A percentile compares a stretch with the other conserved stretches of the same genome.
These are phyloP conservation scores for Hylia prasina DNA, from an alignment of 2,113 vertebrate genomes.

Conservation along the genomic window DNA sequence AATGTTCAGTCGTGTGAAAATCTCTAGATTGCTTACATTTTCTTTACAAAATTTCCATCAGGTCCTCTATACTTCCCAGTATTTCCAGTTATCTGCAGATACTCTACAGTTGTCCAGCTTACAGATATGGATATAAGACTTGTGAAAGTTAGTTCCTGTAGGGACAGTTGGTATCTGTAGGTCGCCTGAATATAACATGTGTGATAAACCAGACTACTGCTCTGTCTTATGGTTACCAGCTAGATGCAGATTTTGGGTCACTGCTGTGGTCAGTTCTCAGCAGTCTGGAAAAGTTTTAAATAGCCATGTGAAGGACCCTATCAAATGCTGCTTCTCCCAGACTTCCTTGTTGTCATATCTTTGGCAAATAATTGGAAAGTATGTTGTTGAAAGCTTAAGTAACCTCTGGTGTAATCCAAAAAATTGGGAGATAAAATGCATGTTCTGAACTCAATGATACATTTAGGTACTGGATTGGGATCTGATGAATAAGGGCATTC, in stretches of 20 bases:
- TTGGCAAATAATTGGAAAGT: not conserved
- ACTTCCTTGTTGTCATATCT: not conserved
- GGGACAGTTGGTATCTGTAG: not conserved
- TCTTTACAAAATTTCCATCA: not conserved
- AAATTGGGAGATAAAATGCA: not conserved
- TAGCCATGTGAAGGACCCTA: not conserved
- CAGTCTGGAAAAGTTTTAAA: not conserved
- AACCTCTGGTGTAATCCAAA: not conserved
- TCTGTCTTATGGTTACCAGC: not conserved
- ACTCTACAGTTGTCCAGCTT: not conserved
- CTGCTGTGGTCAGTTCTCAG: not conserved
- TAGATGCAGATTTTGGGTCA: not conserved
- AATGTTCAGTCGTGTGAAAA: not conserved
- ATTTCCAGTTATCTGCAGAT: not conserved
- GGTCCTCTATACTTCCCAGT: not conserved
- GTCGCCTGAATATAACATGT: not conserved
- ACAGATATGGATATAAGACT: not conserved
- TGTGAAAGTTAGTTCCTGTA: not conserved
- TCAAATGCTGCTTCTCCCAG: not conserved
- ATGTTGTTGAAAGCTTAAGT: not conserved
- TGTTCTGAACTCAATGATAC: not conserved
- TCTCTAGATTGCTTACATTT: not conserved
- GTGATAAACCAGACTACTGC: not conserved
- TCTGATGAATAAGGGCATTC: not conserved
- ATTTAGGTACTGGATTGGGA: not conserved